Conservation (phyloP, 2,797 vertebrate genomes). For the Chromobotia macracanthus region DNA sequence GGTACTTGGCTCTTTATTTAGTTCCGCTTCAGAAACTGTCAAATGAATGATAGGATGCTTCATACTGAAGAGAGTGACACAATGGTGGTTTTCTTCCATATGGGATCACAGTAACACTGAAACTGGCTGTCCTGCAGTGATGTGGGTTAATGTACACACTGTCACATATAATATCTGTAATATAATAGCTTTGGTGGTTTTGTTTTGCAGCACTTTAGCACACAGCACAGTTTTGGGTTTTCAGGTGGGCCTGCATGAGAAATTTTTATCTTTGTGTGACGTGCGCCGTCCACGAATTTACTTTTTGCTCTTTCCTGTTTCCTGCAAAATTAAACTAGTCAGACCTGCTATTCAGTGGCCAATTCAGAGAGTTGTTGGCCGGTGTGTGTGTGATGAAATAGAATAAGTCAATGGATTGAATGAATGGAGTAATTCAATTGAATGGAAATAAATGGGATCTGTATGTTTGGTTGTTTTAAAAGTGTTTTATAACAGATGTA, state of each 20-base stretch:
- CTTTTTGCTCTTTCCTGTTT: neutral
- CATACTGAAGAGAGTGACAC: neutral
- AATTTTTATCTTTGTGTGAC: neutral
- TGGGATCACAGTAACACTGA: neutral
- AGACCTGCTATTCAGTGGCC: neutral
- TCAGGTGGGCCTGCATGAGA: slow-evolving; percentile 1
- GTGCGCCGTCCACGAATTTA: neutral
- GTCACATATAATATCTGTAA: neutral
- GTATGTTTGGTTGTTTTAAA: too few species aligned
- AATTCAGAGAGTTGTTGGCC: too few species aligned
- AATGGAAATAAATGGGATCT: neutral
- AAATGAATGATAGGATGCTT: neutral
- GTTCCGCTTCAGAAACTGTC: neutral
- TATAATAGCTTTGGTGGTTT: neutral
- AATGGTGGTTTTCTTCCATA: neutral
- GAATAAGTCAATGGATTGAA: too few species aligned
- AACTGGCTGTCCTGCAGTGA: neutral
- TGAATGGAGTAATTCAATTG: neutral
- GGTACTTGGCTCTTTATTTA: neutral
- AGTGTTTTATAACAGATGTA: neutral
- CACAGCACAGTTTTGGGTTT: neutral
- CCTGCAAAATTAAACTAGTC: slow-evolving; percentile 7
- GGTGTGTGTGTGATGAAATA: neutral
- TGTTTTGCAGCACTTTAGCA: neutral
- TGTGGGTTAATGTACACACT: neutral